Evolutionary conservation across 2,888 invertebrate species (phyloP).

Genomic region (Cantharis rustica): DNA sequence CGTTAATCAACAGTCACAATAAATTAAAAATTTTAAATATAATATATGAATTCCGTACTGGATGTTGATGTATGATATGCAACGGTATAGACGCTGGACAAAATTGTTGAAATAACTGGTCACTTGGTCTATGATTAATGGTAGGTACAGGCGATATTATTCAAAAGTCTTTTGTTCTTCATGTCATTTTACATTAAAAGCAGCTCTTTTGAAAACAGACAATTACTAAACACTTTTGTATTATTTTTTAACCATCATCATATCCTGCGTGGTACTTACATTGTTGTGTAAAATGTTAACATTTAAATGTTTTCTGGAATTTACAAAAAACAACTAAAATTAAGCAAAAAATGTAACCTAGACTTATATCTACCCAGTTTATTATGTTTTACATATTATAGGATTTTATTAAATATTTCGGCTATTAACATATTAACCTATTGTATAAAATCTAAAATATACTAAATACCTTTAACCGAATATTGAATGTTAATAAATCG

Average conservation of each 20-base stretch:
- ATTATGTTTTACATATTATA: no score
- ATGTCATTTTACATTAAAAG: slow-evolving; percentile 35
- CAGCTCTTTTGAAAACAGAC: slow-evolving; percentile 30
- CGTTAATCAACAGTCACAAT: neutral
- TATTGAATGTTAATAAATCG: neutral
- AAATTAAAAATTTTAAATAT: neutral
- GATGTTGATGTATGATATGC: neutral
- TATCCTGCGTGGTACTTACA: neutral
- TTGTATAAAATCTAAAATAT: neutral
- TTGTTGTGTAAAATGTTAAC: neutral
- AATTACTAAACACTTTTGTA: slow-evolving; percentile 15
- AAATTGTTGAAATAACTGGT: slow-evolving; percentile 41
- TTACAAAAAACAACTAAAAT: neutral
- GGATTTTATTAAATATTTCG: no score
- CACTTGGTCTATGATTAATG: slow-evolving; percentile 41
- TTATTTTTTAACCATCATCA: neutral
- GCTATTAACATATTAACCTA: neutral
- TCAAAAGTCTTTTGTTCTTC: slow-evolving; percentile 31
- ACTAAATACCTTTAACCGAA: neutral
- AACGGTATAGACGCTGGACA: slow-evolving; percentile 31
- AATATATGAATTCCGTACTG: neutral
- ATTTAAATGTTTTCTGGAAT: neutral
- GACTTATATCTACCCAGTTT: no score
- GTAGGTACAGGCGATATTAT: slow-evolving; percentile 39
- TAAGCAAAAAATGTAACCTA: no score